Evolutionary conservation across 2,113 vertebrate species (phyloP).

Genomic region (Ariopsis seemanni): DNA sequence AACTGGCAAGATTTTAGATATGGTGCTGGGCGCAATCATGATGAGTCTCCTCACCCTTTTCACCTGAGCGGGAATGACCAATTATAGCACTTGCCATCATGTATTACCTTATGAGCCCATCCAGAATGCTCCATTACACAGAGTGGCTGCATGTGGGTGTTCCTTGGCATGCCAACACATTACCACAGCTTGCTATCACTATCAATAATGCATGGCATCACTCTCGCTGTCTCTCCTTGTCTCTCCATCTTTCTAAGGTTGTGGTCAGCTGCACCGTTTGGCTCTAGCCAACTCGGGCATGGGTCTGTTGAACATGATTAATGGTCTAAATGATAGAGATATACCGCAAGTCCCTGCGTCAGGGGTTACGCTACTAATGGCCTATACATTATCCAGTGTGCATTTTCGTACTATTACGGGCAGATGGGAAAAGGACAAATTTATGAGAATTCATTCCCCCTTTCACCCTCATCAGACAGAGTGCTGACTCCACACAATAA

Average conservation of each 20-base stretch:
- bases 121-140: constrained; percentile 52
- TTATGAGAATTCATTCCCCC: constrained; percentile 11
- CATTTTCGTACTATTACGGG: not conserved
- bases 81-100: constrained; percentile 52
- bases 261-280: constrained; percentile 28
- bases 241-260: not conserved
- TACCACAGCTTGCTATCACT: constrained; percentile 32
- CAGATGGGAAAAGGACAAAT: constrained; percentile 12
- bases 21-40: not conserved
- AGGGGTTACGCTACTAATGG: constrained; percentile 47
- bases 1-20: constrained; percentile 26
- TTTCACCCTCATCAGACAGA: constrained; percentile 23
- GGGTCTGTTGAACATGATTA: constrained; percentile 30
- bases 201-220: constrained; percentile 51
- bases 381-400: constrained; percentile 47
- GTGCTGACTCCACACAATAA: constrained; percentile 14
- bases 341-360: constrained; percentile 36
- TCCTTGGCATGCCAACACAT: constrained; percentile 44
- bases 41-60: constrained; percentile 47
- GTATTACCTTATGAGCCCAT: constrained; percentile 51
- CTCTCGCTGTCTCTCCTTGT: constrained; percentile 23
- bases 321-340: constrained; percentile 47
- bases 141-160: constrained; percentile 26
- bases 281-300: constrained; percentile 28
- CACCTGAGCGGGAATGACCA: constrained; percentile 49